Conservation (phyloP, 1,140 invertebrate genomes). For the Drosophila truncata region DNA sequence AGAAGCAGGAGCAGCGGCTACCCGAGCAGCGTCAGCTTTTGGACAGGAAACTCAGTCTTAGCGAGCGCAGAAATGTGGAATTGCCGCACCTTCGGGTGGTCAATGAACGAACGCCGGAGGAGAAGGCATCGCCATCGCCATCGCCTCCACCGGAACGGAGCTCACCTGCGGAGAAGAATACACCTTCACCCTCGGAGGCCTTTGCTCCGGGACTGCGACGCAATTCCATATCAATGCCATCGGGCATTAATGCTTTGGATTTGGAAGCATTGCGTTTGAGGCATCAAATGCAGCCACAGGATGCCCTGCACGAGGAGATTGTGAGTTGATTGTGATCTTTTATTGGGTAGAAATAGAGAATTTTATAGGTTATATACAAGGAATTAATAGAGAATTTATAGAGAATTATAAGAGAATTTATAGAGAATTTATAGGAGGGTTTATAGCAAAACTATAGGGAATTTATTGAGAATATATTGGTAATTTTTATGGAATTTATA, state of each 20-base stretch:
- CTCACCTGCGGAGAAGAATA: neutral
- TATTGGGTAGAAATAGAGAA: neutral
- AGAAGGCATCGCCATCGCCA: neutral
- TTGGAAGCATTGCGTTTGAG: conserved; percentile 71
- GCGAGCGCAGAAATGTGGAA: conserved; percentile 59
- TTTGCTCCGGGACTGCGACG: conserved; percentile 65
- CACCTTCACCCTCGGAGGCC: conserved; percentile 23
- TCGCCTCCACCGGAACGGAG: neutral
- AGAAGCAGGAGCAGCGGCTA: neutral
- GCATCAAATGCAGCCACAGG: conserved; percentile 80
- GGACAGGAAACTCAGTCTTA: conserved; percentile 49
- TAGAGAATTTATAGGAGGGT: neutral
- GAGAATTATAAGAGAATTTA: neutral
- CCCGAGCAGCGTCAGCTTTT: neutral
- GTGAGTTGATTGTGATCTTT: conserved; percentile 54
- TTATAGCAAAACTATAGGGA: neutral
- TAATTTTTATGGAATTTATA: neutral
- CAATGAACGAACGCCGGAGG: conserved; percentile 33
- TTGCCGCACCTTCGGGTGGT: conserved; percentile 47
- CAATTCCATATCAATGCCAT: conserved; percentile 80
- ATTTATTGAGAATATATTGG: neutral
- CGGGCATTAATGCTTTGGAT: conserved; percentile 77
- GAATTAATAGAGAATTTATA: neutral
- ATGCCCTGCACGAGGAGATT: conserved; percentile 75
- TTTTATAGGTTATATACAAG: neutral